A percentile compares a stretch with the other conserved stretches of the same genome.
These are phyloP conservation scores for Notechis scutatus DNA, from an alignment of 2,113 vertebrate genomes.

Conservation along the genomic window DNA sequence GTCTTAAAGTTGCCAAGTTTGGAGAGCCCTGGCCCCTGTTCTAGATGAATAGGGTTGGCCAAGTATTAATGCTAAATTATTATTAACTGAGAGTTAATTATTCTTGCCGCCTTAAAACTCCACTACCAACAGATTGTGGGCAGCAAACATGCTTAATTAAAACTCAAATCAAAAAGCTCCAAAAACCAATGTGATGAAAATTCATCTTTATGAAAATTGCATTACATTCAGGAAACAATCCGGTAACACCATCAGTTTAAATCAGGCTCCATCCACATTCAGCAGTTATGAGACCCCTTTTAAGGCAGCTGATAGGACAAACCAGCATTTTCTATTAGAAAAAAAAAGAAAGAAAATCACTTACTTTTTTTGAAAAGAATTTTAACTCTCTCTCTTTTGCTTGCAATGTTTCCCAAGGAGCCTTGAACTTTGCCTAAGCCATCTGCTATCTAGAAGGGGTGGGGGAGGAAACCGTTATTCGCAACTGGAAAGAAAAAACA, in stretches of 20 bases:
- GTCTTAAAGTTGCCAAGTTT: too few relatives aligned
- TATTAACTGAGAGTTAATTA: too few relatives aligned
- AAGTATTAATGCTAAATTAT: background rate
- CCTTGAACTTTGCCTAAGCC: constrained; percentile 82
- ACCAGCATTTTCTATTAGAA: too few relatives aligned
- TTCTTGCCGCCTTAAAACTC: background rate
- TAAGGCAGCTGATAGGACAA: background rate
- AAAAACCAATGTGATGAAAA: background rate
- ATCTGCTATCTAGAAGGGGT: constrained; percentile 77
- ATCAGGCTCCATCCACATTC: background rate
- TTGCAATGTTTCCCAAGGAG: constrained; percentile 80
- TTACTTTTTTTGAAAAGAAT: constrained; percentile 95
- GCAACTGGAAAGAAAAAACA: background rate
- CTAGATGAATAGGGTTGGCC: background rate
- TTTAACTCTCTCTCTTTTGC: constrained; percentile 93
- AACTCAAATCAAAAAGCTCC: background rate
- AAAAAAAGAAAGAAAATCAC: constrained; percentile 25
- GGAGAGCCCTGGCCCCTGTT: too few relatives aligned
- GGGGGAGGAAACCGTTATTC: background rate
- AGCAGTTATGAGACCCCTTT: background rate
- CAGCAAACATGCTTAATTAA: background rate
- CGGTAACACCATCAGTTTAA: too few relatives aligned
- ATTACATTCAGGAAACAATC: background rate
- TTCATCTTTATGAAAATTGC: background rate
- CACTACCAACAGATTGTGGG: background rate